Conservation (phyloP, 1,140 invertebrate genomes). For the Epicauta chinensis region DNA sequence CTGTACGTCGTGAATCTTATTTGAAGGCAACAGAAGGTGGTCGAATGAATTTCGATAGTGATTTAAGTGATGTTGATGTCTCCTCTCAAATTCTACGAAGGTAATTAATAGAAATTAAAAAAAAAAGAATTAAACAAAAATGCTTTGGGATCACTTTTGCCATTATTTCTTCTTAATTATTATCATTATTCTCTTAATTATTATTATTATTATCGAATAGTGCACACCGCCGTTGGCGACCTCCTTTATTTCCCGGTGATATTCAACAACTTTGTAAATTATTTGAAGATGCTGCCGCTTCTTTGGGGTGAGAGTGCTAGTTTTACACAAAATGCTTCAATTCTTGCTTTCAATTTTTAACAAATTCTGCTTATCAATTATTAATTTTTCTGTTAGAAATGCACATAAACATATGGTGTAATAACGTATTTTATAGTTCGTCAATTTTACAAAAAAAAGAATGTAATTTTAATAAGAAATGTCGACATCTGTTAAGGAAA, state of each 20-base stretch:
- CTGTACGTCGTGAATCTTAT: conserved; percentile 82
- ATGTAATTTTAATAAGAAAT: no score
- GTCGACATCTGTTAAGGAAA: no score
- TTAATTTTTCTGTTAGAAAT: no score
- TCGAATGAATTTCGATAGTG: conserved; percentile 60
- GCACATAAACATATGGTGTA: no score
- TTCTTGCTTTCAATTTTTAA: no score
- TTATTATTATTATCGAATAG: conserved; percentile 38
- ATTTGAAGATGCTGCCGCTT: conserved; percentile 56
- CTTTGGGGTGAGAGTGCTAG: conserved; percentile 40
- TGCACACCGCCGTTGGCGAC: conserved; percentile 61
- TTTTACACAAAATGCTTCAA: no score
- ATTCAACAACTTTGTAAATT: conserved; percentile 65
- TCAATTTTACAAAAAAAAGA: no score
- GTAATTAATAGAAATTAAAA: conserved; percentile 41
- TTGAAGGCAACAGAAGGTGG: conserved; percentile 79
- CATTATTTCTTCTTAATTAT: neutral
- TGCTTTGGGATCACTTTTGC: neutral
- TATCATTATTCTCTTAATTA: neutral
- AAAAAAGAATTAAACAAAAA: no score
- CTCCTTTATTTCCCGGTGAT: conserved; percentile 64
- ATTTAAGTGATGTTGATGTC: conserved; percentile 55
- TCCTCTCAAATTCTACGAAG: conserved; percentile 53
- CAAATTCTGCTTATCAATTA: no score
- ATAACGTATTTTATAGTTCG: no score